phyloP scores from a whole-genome alignment of 1,140 invertebrate species.

The Adoxophyes honmai region DNA sequence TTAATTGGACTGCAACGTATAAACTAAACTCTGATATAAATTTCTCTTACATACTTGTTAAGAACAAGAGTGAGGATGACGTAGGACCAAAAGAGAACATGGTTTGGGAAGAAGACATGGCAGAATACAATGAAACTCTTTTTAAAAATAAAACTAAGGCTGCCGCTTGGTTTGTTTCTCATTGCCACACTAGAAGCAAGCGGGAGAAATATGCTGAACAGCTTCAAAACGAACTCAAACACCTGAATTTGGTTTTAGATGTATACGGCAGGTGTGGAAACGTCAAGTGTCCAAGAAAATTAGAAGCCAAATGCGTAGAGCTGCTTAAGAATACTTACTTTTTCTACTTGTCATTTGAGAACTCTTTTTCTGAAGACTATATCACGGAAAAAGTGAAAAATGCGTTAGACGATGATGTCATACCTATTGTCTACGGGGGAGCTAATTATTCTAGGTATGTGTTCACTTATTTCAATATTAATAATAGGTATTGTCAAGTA shows the following conservation, averaged over 20 bases:
- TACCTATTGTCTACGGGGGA: conserved; percentile 74
- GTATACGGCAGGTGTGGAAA: conserved; percentile 83
- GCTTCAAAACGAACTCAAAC: conserved; percentile 76
- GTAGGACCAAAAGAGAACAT: conserved; percentile 52
- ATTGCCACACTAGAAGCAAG: conserved; percentile 78
- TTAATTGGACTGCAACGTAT: conserved; percentile 84
- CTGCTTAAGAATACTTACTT: conserved; percentile 77
- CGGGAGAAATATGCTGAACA: conserved; percentile 78
- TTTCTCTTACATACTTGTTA: conserved; percentile 73
- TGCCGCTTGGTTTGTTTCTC: conserved; percentile 82
- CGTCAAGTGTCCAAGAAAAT: conserved; percentile 44
- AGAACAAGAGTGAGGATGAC: conserved; percentile 44
- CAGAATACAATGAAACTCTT: conserved; percentile 39
- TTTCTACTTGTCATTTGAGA: conserved; percentile 86
- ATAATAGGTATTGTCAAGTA: no score
- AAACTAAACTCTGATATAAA: conserved; percentile 80
- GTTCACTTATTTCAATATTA: no score
- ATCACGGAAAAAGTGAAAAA: conserved; percentile 82
- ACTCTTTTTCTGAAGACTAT: conserved; percentile 80
- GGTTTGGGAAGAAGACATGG: conserved; percentile 51
- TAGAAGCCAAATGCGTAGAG: conserved; percentile 59
- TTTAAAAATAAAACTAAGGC: conserved; percentile 70
- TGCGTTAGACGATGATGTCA: conserved; percentile 61
- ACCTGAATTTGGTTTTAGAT: conserved; percentile 75
- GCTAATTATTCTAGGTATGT: conserved; percentile 43